Conservation (phyloP, 2,113 vertebrate species). For the Hassar affinis region DNA sequence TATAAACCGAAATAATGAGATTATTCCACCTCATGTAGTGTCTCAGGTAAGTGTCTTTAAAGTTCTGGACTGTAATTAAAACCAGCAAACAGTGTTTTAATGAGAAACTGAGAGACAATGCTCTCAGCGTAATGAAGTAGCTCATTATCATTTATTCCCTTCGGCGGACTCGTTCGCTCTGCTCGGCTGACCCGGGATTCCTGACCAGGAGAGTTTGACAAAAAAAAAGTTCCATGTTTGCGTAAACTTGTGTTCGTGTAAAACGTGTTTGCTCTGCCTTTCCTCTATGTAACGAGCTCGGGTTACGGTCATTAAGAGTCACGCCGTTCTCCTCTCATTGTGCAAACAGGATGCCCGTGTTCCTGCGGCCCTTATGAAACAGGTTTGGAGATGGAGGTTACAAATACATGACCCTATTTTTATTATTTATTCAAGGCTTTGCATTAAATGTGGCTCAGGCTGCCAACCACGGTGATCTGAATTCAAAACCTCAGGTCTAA, state of each 20-base stretch:
- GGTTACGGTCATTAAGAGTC: background rate
- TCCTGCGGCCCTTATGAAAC: background rate
- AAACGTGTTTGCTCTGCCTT: background rate
- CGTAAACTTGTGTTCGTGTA: background rate
- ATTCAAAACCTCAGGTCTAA: background rate
- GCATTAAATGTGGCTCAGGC: background rate
- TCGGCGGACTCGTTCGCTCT: background rate
- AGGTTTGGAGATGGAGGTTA: background rate
- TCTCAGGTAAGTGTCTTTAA: slow-evolving; percentile 35
- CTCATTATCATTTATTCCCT: slow-evolving; percentile 14
- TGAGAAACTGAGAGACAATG: background rate
- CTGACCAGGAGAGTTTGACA: background rate
- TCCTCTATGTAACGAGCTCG: background rate
- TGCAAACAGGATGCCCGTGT: background rate
- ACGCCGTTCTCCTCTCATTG: background rate
- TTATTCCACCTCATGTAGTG: slow-evolving; percentile 5
- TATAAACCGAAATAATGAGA: slow-evolving; percentile 33
- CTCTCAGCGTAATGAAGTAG: slow-evolving; percentile 11
- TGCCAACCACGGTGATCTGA: background rate
- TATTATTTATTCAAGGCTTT: background rate
- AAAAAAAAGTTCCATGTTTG: background rate
- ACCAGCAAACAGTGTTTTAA: slow-evolving; percentile 31
- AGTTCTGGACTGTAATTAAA: slow-evolving; percentile 36
- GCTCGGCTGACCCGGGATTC: background rate
- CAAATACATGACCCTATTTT: background rate